Conservation (phyloP, 2,113 vertebrate genomes). For the Ctenomys sociabilis region DNA sequence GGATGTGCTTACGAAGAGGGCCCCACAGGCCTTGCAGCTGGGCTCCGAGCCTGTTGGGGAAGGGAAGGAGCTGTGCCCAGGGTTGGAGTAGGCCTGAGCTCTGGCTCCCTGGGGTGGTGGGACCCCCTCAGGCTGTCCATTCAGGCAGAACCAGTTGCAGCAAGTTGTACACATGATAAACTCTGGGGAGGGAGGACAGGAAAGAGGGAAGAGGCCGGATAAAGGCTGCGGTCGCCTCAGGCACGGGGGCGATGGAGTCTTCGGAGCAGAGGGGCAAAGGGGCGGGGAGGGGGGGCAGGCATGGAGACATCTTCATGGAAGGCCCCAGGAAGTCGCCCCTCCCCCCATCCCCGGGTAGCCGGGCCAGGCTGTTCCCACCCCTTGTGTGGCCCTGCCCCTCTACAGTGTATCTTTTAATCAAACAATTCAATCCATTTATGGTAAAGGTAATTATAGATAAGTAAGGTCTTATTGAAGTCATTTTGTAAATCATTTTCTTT, state of each 20-base stretch:
- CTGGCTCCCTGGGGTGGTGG: constrained; percentile 68
- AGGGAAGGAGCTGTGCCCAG: constrained; percentile 91
- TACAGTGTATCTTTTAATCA: background rate
- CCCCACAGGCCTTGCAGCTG: constrained; percentile 91
- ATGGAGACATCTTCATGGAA: constrained; percentile 70
- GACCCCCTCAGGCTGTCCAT: constrained; percentile 87
- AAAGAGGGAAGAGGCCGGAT: constrained; percentile 44
- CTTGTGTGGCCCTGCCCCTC: too few relatives aligned
- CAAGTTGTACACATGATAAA: constrained; percentile 94
- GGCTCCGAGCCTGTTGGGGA: constrained; percentile 87
- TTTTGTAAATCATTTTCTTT: background rate
- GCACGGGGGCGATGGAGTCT: constrained; percentile 37
- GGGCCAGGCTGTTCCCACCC: too few relatives aligned
- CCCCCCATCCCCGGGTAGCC: too few relatives aligned
- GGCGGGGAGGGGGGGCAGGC: too few relatives aligned
- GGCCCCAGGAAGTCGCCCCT: too few relatives aligned
- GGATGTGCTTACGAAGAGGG: constrained; percentile 82
- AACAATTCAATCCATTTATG: background rate
- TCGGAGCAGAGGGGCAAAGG: constrained; percentile 46
- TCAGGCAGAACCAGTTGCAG: constrained; percentile 95
- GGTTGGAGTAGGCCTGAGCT: constrained; percentile 92
- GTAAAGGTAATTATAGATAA: background rate
- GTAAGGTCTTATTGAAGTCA: background rate
- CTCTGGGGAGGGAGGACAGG: constrained; percentile 57
- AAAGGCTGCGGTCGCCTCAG: constrained; percentile 47